These are phyloP conservation scores for Deilephila elpenor DNA, from an alignment of 2,888 invertebrate species.

Conservation along the genomic window DNA sequence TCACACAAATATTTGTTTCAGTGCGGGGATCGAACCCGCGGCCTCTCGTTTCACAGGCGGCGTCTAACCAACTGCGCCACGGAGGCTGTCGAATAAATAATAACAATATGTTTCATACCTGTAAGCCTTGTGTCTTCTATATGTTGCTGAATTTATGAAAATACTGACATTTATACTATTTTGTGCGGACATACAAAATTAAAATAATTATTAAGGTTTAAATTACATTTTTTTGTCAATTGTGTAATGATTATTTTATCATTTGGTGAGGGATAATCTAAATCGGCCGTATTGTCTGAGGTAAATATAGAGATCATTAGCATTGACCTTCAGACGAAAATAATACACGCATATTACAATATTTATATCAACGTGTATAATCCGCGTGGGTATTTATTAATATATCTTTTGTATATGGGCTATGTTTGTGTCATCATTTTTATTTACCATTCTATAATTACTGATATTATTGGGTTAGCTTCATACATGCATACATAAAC, in stretches of 20 bases:
- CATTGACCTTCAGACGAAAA: conserved; percentile 1
- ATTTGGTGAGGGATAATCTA: conserved; percentile 10
- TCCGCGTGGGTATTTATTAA: too few relatives aligned
- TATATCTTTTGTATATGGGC: too few relatives aligned
- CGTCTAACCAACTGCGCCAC: too few relatives aligned
- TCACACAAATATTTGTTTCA: too few relatives aligned
- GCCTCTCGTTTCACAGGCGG: too few relatives aligned
- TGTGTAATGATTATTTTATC: not conserved
- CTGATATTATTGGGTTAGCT: too few relatives aligned
- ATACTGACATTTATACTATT: conserved; percentile 1
- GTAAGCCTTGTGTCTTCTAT: not conserved
- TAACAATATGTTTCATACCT: not conserved
- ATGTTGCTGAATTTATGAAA: not conserved
- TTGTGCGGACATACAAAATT: not conserved
- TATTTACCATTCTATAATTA: too few relatives aligned
- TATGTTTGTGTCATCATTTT: too few relatives aligned
- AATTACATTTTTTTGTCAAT: not conserved
- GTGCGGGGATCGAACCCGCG: too few relatives aligned
- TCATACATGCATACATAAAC: too few relatives aligned
- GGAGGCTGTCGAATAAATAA: too few relatives aligned
- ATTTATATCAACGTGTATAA: not conserved
- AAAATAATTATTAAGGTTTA: not conserved
- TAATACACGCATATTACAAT: not conserved
- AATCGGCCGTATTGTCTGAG: conserved; percentile 12
- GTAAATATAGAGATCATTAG: not conserved